Evolutionary conservation across 2,113 vertebrate species (phyloP), one percentile per base, ranked within the genome.

Genomic region (Edolisoma coerulescens): DNA sequence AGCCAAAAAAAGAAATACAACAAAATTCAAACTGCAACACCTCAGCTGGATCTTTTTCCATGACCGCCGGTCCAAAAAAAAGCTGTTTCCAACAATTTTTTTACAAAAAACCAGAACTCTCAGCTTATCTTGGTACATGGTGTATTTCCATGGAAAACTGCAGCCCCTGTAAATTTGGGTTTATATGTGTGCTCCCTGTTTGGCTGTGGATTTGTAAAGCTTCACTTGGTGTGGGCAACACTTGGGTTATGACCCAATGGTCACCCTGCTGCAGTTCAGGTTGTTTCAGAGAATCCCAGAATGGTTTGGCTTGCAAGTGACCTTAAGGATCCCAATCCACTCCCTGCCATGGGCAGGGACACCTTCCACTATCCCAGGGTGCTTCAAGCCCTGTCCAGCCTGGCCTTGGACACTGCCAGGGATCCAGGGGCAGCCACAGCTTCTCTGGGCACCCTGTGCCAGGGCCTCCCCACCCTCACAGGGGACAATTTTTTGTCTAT

Each of bases 11-110:
- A 96, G 89, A 97, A 97, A 96, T 86, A 87, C 87, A 91, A 96
- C 93, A 97, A 93, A 95, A 95, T 92, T 93, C 63, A 82, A 98
- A 94, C 89, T 96, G 96, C 85, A 91, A 85, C 90, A 93, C 79
- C 79, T 96, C 70, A 71, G 73, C 65, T 91, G 81, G 74, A 86
- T 94, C 63, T 84, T 97, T 97, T 96, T 95, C 95, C 95, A 90
- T 97, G 92, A 95, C 5, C 76, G 77, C 84, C 11, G 21, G 87
- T 70, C 68, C 84, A 87, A 84, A 85, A 77, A 93, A 82, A 79
- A 87, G 16, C 26, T 65, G 20, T 96, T 93, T 74, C 76, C 41
- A 97, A 93, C 28, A 80, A 22, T 54, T 67, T 92, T 92, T 90
- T 75, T 82, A 70, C 45, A 85, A 82, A 85, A 56, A 91, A 82